phyloP scores from a whole-genome alignment of 2,113 vertebrate genomes.

The Vidua chalybeata region DNA sequence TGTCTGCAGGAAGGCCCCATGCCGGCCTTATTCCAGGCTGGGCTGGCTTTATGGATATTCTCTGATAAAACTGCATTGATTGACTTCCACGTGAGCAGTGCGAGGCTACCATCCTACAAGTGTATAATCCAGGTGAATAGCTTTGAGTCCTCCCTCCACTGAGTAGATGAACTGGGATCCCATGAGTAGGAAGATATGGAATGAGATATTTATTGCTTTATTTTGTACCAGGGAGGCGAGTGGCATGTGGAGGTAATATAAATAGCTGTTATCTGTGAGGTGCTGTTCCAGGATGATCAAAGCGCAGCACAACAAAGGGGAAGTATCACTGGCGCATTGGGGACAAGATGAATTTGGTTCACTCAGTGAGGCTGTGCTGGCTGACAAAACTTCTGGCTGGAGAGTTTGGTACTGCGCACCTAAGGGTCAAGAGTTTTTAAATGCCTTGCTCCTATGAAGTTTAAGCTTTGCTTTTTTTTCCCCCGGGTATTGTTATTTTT shows the following conservation, averaged over 20 bases:
- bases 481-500: neutral
- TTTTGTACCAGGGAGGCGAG: neutral
- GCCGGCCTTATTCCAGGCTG: neutral
- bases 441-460: neutral
- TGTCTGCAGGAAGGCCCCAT: neutral
- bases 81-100: neutral
- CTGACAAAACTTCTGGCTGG: neutral
- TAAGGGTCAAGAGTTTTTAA: neutral
- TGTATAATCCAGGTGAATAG: neutral
- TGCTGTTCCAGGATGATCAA: constrained; percentile 21
- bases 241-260: neutral
- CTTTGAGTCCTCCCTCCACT: neutral
- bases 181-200: neutral
- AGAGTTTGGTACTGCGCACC: neutral
- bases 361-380: neutral
- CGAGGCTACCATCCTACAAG: neutral
- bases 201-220: neutral
- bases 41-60: neutral
- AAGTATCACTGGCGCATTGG: neutral
- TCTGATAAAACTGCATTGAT: fast-evolving
- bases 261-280: neutral
- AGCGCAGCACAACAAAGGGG: constrained; percentile 36
- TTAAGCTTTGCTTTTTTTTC: neutral
- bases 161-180: neutral
- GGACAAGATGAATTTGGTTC: neutral